Conservation (phyloP, 2,113 vertebrate genomes). For the Charina bottae region DNA sequence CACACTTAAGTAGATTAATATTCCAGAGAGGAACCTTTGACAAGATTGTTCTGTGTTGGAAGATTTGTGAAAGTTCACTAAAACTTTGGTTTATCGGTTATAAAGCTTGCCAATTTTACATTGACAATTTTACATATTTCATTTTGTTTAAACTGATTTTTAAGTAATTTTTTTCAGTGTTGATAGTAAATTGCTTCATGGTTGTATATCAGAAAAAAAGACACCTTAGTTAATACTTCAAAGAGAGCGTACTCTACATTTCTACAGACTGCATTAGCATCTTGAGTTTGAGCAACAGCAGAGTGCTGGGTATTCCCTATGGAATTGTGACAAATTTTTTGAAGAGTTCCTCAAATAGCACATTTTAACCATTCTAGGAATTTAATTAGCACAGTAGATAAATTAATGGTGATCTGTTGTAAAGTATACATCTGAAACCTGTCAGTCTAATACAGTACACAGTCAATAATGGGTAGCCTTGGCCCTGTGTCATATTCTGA, state of each 20-base stretch:
- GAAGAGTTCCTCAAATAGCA: constrained; percentile 72
- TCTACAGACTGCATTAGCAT: constrained; percentile 80
- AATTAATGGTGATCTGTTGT: constrained; percentile 58
- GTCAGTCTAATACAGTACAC: constrained; percentile 66
- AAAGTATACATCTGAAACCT: constrained; percentile 51
- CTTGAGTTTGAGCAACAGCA: constrained; percentile 60
- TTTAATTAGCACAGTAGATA: constrained; percentile 73
- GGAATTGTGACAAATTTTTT: constrained; percentile 67
- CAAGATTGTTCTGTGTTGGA: constrained; percentile 26
- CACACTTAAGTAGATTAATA: constrained; percentile 38
- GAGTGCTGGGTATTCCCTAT: constrained; percentile 65
- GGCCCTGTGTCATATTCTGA: constrained; percentile 69
- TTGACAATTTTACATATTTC: constrained; percentile 59
- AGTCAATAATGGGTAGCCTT: constrained; percentile 74
- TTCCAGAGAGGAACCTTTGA: constrained; percentile 31
- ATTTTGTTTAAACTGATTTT: constrained; percentile 67
- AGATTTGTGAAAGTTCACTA: constrained; percentile 46
- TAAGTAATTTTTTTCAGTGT: constrained; percentile 57
- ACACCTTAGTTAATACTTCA: constrained; percentile 61
- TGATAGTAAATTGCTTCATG: constrained; percentile 70
- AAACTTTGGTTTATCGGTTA: constrained; percentile 37
- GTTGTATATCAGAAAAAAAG: constrained; percentile 68
- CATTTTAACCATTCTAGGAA: constrained; percentile 57
- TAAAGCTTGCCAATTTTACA: constrained; percentile 63
- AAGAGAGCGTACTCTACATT: constrained; percentile 74